Conservation (phyloP, 64 coral and sea anemone genomes). For the Pocillopora verrucosa region DNA sequence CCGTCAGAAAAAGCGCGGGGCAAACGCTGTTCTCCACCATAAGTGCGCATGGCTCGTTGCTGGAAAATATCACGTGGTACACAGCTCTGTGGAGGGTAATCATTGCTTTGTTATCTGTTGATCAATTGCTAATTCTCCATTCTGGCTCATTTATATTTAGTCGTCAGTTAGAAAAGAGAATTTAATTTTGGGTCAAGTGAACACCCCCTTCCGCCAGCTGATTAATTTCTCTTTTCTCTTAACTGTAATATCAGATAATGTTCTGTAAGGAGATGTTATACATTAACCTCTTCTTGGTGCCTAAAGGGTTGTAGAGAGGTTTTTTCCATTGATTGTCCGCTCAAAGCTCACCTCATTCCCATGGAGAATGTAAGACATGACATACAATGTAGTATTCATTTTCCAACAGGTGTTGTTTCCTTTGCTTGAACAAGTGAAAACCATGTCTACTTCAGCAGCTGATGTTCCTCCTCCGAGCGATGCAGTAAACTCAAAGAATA, state of each 20-base stretch:
- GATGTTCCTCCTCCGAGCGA: conserved; percentile 86
- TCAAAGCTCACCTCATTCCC: no score
- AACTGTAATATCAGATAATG: no score
- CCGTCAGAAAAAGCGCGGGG: conserved; percentile 97
- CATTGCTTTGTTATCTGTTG: background rate
- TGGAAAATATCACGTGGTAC: conserved; percentile 83
- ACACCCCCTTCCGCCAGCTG: no score
- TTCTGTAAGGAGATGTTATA: no score
- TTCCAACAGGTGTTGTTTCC: conserved; percentile 84
- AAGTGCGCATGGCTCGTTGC: conserved; percentile 88
- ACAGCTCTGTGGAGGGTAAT: conserved; percentile 83
- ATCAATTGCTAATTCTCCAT: no score
- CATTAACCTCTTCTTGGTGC: no score
- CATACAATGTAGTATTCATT: background rate
- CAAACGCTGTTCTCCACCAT: conserved; percentile 98
- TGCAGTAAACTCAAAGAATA: conserved; percentile 65
- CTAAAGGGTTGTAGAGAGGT: no score
- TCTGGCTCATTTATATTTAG: no score
- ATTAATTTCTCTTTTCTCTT: no score
- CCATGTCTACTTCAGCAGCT: conserved; percentile 94
- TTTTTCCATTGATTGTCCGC: no score
- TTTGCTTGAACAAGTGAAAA: conserved; percentile 95
- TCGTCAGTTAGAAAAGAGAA: no score
- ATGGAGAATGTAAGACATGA: background rate
- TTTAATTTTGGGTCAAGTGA: no score